Evolutionary conservation across 2,888 invertebrate species (phyloP).

Genomic region (Nemurella pictetii): DNA sequence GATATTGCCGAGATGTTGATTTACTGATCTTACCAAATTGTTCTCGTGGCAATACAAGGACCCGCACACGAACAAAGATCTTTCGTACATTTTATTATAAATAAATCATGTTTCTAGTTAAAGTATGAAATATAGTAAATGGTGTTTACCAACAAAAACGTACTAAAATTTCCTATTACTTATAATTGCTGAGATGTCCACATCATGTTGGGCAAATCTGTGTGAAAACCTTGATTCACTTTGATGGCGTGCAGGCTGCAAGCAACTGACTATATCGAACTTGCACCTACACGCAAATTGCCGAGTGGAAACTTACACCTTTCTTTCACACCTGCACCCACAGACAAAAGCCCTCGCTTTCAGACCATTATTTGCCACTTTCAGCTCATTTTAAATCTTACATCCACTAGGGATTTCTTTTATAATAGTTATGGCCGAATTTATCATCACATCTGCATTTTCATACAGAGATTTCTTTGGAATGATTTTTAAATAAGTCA

Average conservation of each 20-base stretch:
- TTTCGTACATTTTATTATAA: too few species aligned
- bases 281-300: not conserved
- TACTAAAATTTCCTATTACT: not conserved
- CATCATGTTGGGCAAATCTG: too few species aligned
- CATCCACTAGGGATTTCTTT: too few species aligned
- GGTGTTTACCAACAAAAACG: too few species aligned
- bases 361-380: too few species aligned
- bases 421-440: not conserved
- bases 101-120: too few species aligned
- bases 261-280: too few species aligned
- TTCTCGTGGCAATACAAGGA: not conserved
- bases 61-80: too few species aligned
- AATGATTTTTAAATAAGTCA: not conserved
- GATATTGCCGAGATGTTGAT: not conserved
- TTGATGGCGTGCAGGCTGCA: not conserved
- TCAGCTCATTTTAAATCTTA: not conserved
- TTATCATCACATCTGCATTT: not conserved
- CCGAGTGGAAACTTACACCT: not conserved
- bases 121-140: too few species aligned
- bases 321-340: not conserved
- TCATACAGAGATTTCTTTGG: not conserved
- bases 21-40: not conserved
- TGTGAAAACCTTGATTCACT: not conserved
- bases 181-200: not conserved
- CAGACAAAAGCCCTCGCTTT: not conserved